A percentile compares a stretch with the other conserved stretches of the same genome.
These are phyloP conservation scores for Trichomalopsis sarcophagae DNA, from an alignment of 1,140 invertebrate species.

Conservation along the genomic window DNA sequence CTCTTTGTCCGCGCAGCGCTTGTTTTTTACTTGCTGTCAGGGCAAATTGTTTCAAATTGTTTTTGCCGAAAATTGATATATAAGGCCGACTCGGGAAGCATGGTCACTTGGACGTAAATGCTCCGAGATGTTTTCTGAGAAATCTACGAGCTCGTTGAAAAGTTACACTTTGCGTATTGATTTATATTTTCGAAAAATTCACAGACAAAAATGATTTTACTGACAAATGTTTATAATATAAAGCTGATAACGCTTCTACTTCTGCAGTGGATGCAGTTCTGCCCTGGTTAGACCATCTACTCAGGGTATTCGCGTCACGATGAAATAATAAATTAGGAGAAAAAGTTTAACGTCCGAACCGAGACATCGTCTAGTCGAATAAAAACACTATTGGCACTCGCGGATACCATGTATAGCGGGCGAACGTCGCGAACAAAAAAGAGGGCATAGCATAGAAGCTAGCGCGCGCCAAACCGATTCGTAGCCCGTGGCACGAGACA, in stretches of 20 bases:
- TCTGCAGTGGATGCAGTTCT: background rate
- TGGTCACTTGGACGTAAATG: background rate
- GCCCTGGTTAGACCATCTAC: background rate
- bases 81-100: background rate
- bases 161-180: too few relatives aligned
- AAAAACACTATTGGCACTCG: background rate
- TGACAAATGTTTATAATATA: too few relatives aligned
- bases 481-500: constrained; percentile 43
- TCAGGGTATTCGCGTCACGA: too few relatives aligned
- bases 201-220: too few relatives aligned
- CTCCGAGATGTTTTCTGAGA: background rate
- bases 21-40: background rate
- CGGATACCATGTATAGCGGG: background rate
- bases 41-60: constrained; percentile 1
- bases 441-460: background rate
- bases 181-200: too few relatives aligned
- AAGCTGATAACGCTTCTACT: too few relatives aligned
- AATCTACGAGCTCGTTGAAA: background rate
- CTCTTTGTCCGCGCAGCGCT: background rate
- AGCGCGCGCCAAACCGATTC: constrained; percentile 35
- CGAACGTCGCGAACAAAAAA: background rate
- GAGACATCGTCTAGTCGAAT: background rate
- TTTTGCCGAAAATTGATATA: background rate
- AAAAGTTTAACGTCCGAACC: too few relatives aligned
- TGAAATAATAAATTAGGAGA: too few relatives aligned